Percentiles rank a stretch among this genome's conserved stretches.
These are phyloP conservation scores for Microcaecilia unicolor DNA, from an alignment of 2,797 vertebrate genomes.

Conservation along the genomic window DNA sequence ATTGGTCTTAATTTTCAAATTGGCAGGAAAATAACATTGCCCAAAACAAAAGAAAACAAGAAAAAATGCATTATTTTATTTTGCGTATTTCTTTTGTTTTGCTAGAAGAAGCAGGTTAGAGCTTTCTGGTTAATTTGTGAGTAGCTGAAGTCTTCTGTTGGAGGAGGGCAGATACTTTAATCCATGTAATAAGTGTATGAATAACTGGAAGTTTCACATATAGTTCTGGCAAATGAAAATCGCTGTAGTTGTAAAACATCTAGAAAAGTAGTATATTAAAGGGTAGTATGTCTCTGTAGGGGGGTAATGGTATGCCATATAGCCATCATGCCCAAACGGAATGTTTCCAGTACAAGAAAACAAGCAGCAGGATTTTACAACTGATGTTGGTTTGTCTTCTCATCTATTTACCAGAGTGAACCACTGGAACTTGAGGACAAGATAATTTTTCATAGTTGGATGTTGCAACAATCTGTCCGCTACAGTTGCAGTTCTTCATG, in stretches of 20 bases:
- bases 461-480: slow-evolving; percentile 62
- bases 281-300: background rate
- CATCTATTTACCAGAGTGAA: slow-evolving; percentile 67
- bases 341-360: slow-evolving; percentile 45
- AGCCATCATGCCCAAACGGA: slow-evolving; percentile 3
- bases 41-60: no score
- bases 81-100: slow-evolving; percentile 7
- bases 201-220: background rate
- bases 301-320: slow-evolving; percentile 3
- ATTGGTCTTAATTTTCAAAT: no score
- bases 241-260: background rate
- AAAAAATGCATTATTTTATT: slow-evolving; percentile 5
- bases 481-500: slow-evolving; percentile 72
- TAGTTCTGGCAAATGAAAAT: slow-evolving; percentile 3
- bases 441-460: slow-evolving; percentile 50
- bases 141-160: slow-evolving; percentile 10
- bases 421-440: slow-evolving; percentile 75
- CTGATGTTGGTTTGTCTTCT: slow-evolving; percentile 68
- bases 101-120: background rate
- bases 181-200: no score
- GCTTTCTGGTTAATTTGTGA: background rate
- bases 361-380: slow-evolving; percentile 78
- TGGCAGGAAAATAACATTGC: background rate
- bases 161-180: slow-evolving; percentile 3
- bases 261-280: background rate